Conservation (phyloP, 2,888 invertebrate species). For the Eilema griseolum region DNA sequence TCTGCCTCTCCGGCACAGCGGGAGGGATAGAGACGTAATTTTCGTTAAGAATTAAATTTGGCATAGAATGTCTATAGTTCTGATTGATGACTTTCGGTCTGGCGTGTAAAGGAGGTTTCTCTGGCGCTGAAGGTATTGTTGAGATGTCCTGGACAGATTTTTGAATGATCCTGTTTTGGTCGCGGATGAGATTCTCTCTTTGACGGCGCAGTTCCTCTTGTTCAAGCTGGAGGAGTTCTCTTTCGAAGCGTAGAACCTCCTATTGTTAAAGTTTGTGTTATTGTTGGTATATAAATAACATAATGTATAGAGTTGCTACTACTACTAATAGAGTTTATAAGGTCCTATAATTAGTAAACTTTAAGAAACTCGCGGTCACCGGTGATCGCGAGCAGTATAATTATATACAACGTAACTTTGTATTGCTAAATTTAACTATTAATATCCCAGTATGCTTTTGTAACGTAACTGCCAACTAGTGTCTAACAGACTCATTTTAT, state of each 20-base stretch:
- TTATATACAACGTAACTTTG: no score
- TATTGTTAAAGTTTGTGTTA: conserved; percentile 56
- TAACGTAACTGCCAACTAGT: no score
- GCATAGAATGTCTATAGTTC: conserved; percentile 83
- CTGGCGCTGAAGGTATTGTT: conserved; percentile 65
- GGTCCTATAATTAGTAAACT: conserved; percentile 21
- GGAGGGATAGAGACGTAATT: conserved; percentile 62
- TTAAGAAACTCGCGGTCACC: neutral
- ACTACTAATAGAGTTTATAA: conserved; percentile 30
- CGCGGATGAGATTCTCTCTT: conserved; percentile 90
- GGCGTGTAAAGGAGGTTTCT: conserved; percentile 69
- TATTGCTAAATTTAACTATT: no score
- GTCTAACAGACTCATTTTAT: no score
- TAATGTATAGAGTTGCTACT: no score
- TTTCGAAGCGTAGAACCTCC: conserved; percentile 92
- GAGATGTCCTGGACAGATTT: conserved; percentile 89
- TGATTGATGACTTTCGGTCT: conserved; percentile 59
- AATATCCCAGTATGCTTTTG: no score
- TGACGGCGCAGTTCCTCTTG: conserved; percentile 92
- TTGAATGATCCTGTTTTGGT: conserved; percentile 88
- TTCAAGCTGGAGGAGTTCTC: conserved; percentile 92
- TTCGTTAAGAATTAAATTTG: conserved; percentile 78
- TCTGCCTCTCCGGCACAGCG: conserved; percentile 52
- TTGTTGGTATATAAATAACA: conserved; percentile 8
- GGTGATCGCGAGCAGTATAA: no score